Base-by-base conservation (phyloP, 2,113 vertebrate genomes). In the Himantopus leucocephalus region DNA sequence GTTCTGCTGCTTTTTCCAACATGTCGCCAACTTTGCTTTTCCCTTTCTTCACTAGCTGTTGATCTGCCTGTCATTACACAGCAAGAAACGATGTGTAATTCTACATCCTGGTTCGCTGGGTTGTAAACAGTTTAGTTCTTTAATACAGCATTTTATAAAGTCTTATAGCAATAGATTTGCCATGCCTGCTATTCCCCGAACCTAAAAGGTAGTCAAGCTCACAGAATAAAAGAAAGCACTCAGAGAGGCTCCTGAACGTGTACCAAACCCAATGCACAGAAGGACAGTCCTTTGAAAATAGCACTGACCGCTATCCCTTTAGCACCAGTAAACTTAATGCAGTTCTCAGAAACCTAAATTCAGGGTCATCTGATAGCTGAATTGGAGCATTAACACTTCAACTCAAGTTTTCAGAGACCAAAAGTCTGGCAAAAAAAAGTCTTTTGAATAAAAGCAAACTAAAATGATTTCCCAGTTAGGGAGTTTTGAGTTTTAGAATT, bases 1-100 rank as follows among this genome's bases (percentile, higher is more conserved):
- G 98, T 50, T 99, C 99, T 0, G 99, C 99, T 13, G 99, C 99
- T 73, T 99, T 99, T 96, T 99, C 99, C 98, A 99, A 59, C 99
- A 99, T 99, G 94, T 99, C 99, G 0, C 99, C 98, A 6, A 98
- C 97, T 92, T 99, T 99, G 96, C 99, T 99, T 80, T 99, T 99
- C 5, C 99, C 98, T 94, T 99, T 99, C 97, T 99, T 99, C 86
- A 98, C 98, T 77, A 99, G 92, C 96, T 99, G 99, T 92, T 99
- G 99, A 95, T 99, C 99, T 2, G 99, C 99, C 99, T 99, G 87
- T 13, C 6, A 29, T 93, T 17, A 73, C 37, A 96, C 12, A 88
- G n/a, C 20, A 63, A 96, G 55, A 94, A 90, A 94, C 23, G 71
- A 55, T 1, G 24, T 3, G 20, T 50, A 71, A 52, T 50, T 90